A percentile compares a stretch with the other conserved stretches of the same genome.
phyloP scores from a whole-genome alignment of 2,888 invertebrate species.

The Nephrocerus scutellatus region DNA sequence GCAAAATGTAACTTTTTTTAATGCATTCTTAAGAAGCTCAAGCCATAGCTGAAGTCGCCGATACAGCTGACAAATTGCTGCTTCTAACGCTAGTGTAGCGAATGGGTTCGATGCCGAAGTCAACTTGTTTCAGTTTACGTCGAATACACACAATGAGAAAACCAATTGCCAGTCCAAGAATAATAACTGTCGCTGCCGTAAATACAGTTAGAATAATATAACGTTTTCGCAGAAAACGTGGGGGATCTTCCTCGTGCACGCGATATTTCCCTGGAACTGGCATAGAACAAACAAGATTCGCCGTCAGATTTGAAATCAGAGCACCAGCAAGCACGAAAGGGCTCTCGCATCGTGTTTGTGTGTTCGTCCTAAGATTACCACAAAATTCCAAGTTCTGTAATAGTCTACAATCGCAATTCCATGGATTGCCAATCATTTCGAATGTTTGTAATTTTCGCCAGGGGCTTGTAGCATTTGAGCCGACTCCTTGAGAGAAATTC shows the following conservation, averaged over 20 bases:
- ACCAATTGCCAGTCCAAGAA: constrained; percentile 41
- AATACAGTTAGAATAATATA: constrained; percentile 42
- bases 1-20: too few species aligned
- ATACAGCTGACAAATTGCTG: constrained; percentile 40
- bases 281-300: constrained; percentile 34
- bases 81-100: constrained; percentile 42
- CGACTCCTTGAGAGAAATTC: constrained; percentile 12
- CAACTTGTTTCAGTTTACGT: constrained; percentile 38
- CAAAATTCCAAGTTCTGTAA: constrained; percentile 37
- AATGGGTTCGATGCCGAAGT: constrained; percentile 41
- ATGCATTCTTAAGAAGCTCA: constrained; percentile 10
- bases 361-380: constrained; percentile 25
- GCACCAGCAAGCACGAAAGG: constrained; percentile 41
- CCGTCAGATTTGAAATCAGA: constrained; percentile 35
- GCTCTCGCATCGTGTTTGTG: constrained; percentile 36
- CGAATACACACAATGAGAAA: constrained; percentile 39
- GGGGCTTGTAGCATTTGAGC: constrained; percentile 19
- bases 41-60: constrained; percentile 23
- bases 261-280: constrained; percentile 37
- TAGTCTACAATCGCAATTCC: constrained; percentile 57
- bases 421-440: constrained; percentile 57
- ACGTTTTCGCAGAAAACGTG: constrained; percentile 42
- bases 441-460: constrained; percentile 51
- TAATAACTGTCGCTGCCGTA: constrained; percentile 38
- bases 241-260: constrained; percentile 40